Conservation (phyloP, 2,797 vertebrate species). For the Orientallactaga sibirica region DNA sequence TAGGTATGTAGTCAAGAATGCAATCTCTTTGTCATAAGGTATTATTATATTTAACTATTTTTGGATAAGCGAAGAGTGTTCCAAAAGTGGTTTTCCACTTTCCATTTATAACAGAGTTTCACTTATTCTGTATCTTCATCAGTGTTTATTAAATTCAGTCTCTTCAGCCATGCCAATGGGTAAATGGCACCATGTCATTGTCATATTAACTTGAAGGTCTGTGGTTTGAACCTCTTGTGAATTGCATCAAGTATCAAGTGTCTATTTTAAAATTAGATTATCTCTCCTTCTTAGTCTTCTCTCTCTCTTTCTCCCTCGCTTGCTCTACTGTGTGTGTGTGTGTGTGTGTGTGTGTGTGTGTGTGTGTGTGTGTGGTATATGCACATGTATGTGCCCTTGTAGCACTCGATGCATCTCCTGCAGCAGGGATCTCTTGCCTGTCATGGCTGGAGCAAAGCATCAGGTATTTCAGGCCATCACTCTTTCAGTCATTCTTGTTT, state of each 20-base stretch:
- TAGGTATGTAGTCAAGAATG: background rate
- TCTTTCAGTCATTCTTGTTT: no score
- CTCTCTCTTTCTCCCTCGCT: no score
- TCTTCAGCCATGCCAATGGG: background rate
- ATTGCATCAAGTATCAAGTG: background rate
- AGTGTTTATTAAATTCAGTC: background rate
- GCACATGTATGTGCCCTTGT: no score
- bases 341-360: no score
- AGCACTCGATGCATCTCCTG: no score
- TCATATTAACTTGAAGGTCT: background rate
- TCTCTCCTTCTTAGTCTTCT: background rate
- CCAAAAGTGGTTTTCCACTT: background rate
- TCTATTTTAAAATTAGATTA: constrained; percentile 17
- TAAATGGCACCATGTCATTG: background rate
- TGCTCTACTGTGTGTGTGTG: no score
- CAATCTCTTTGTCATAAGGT: background rate
- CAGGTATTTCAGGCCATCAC: no score
- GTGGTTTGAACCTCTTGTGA: background rate
- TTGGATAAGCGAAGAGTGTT: no score
- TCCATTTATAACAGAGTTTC: background rate
- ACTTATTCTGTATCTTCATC: background rate
- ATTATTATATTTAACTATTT: background rate
- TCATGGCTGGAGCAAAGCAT: no score
- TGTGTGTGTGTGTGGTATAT: no score
- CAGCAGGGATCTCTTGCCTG: no score